A percentile compares a stretch with the other conserved stretches of the same genome.
Conservation (phyloP, 2,113 vertebrate species). For the Saguinus imperator region DNA sequence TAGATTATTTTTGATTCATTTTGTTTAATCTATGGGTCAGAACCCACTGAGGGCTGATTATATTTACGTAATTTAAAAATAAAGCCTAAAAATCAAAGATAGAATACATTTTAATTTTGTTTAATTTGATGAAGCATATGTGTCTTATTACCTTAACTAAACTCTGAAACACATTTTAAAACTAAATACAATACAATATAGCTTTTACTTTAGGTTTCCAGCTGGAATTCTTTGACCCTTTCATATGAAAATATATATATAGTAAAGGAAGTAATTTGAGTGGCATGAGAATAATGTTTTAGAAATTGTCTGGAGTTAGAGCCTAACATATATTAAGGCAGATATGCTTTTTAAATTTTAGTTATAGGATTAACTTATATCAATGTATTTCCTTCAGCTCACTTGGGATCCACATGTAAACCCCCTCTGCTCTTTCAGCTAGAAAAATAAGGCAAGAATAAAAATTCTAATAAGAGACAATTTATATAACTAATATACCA, state of each 20-base stretch:
- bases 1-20: neutral
- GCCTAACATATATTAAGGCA: neutral
- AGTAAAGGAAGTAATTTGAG: constrained; percentile 29
- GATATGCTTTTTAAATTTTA: constrained; percentile 18
- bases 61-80: neutral
- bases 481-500: constrained; percentile 10
- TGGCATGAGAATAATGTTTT: constrained; percentile 39
- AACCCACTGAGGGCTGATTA: neutral
- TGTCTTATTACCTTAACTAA: constrained; percentile 39
- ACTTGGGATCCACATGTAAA: neutral
- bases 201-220: constrained; percentile 13
- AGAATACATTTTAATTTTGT: neutral
- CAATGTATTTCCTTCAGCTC: neutral
- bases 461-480: constrained; percentile 30
- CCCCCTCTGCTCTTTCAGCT: constrained; percentile 2
- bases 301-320: neutral
- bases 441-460: constrained; percentile 38
- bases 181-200: constrained; percentile 6
- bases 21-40: neutral
- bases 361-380: neutral
- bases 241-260: neutral
- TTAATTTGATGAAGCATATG: constrained; percentile 34
- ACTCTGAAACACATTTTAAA: constrained; percentile 9
- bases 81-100: neutral
- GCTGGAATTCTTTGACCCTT: neutral